Conservation (phyloP, 2,888 invertebrate genomes). For the Allacma fusca region DNA sequence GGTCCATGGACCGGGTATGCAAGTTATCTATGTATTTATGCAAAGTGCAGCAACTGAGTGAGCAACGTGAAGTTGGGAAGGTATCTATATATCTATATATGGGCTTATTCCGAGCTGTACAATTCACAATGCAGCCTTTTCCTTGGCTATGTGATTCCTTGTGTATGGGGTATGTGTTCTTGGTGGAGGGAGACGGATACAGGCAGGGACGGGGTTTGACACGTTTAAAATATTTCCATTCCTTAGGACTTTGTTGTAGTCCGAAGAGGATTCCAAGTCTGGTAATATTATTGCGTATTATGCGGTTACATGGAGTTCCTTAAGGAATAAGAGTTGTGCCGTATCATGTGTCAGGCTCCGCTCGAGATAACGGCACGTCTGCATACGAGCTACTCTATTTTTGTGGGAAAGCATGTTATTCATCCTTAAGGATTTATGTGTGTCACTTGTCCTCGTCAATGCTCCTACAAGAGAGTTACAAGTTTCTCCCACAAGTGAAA, state of each 20-base stretch:
- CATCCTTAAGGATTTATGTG: slow-evolving; percentile 16
- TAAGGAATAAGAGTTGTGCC: background rate
- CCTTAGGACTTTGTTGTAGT: slow-evolving; percentile 11
- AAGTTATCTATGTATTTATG: too few relatives aligned
- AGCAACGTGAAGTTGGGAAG: too few relatives aligned
- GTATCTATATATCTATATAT: too few relatives aligned
- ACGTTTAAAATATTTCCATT: slow-evolving; percentile 16
- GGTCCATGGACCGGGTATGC: too few relatives aligned
- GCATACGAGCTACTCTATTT: slow-evolving; percentile 4
- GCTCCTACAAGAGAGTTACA: background rate
- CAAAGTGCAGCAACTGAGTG: too few relatives aligned
- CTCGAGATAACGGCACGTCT: background rate
- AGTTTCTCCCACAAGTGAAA: too few relatives aligned
- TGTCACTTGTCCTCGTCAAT: slow-evolving; percentile 16
- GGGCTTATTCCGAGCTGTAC: too few relatives aligned
- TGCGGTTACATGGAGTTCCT: slow-evolving; percentile 9
- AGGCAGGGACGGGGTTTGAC: background rate
- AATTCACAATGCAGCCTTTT: too few relatives aligned
- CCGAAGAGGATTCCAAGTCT: slow-evolving; percentile 7
- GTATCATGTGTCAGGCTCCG: slow-evolving; percentile 2
- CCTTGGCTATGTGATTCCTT: too few relatives aligned
- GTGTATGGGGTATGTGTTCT: too few relatives aligned
- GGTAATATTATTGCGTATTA: slow-evolving; percentile 8
- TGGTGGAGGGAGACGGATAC: background rate
- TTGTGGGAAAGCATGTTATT: background rate